A percentile compares a stretch with the other conserved stretches of the same genome.
Evolutionary conservation across 2,113 vertebrate genomes (phyloP).

Genomic region (Cyrtonyx montezumae): DNA sequence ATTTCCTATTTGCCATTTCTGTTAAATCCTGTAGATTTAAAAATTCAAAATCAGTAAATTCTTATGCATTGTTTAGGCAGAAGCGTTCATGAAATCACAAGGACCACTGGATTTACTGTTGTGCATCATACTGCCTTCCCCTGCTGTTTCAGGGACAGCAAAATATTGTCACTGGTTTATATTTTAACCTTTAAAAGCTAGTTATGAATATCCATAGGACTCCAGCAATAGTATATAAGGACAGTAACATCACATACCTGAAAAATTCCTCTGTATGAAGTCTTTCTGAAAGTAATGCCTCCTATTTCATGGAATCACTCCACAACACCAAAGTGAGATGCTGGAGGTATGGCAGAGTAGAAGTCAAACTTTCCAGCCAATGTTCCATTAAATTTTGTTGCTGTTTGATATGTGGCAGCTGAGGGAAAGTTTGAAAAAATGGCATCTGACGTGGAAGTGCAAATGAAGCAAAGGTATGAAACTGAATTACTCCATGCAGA

Average conservation of each 20-base stretch:
- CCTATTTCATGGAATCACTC: too few relatives aligned
- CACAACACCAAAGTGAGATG: neutral
- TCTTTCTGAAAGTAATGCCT: neutral
- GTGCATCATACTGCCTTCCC: neutral
- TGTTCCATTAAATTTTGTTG: neutral
- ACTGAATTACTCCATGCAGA: too few relatives aligned
- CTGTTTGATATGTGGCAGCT: neutral
- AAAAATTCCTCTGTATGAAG: neutral
- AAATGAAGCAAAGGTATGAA: neutral
- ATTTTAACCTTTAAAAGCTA: neutral
- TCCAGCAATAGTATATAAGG: neutral
- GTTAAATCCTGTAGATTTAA: neutral
- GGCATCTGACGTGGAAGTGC: neutral
- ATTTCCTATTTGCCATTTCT: neutral
- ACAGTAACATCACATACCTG: neutral
- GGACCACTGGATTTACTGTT: neutral
- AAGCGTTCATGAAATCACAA: neutral
- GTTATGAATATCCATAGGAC: neutral
- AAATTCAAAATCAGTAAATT: neutral
- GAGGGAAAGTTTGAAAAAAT: neutral
- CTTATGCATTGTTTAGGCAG: neutral
- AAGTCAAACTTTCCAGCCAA: neutral
- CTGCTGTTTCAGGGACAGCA: neutral
- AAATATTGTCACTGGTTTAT: neutral
- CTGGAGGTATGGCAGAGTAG: neutral